Percentiles rank a stretch among this genome's conserved stretches.
phyloP scores from a whole-genome alignment of 1,140 invertebrate genomes.

The Ceratosolen solmsi region DNA sequence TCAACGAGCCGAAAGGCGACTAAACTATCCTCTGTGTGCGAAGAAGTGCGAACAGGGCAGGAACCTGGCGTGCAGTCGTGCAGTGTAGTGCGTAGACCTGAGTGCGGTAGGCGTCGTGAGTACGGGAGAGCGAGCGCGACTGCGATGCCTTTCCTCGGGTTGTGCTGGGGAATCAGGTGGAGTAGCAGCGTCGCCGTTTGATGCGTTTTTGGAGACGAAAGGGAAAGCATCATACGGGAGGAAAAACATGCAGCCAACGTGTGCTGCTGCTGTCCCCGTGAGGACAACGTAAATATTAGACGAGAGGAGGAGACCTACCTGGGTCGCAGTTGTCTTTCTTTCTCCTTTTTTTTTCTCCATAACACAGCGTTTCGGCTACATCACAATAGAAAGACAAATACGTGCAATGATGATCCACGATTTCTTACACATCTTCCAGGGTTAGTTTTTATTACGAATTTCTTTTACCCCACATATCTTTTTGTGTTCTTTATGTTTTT shows the following conservation, averaged over 20 bases:
- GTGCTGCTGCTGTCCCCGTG: neutral
- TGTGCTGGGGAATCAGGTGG: constrained; percentile 1
- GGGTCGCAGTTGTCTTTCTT: neutral
- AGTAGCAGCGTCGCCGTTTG: neutral
- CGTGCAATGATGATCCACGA: neutral
- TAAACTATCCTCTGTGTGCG: neutral
- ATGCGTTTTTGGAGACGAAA: neutral
- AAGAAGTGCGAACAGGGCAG: neutral
- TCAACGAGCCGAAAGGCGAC: neutral
- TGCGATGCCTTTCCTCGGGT: constrained; percentile 25
- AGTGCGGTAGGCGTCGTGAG: neutral
- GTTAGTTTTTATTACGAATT: constrained; percentile 27
- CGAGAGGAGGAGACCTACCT: no score
- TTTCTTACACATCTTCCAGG: neutral
- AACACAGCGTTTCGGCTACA: no score
- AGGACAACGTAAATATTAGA: constrained; percentile 25
- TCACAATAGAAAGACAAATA: neutral
- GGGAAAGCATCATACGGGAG: neutral
- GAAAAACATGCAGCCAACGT: constrained; percentile 12
- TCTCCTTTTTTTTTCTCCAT: neutral
- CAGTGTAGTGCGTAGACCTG: neutral
- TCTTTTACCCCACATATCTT: neutral
- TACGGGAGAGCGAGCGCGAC: neutral
- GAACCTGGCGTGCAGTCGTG: neutral
- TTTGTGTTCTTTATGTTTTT: neutral